These are phyloP conservation scores for Lagocephalus sceleratus DNA, from an alignment of 2,797 vertebrate species.

Conservation along the genomic window DNA sequence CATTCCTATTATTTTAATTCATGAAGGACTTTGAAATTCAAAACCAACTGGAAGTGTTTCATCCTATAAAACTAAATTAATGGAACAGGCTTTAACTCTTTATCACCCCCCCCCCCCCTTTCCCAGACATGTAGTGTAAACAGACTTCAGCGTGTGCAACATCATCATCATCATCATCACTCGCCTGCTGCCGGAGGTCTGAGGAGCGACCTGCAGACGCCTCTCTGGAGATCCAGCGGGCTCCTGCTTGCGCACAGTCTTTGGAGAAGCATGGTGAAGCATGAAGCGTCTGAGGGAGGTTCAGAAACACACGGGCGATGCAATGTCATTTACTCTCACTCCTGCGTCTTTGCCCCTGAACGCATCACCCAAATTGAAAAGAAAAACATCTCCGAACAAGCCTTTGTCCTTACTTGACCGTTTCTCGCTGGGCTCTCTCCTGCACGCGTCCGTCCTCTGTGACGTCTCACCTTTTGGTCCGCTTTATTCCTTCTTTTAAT, in stretches of 20 bases:
- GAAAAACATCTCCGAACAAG: no score
- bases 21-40: no score
- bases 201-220: conserved; percentile 21
- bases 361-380: no score
- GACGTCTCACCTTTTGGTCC: conserved; percentile 14
- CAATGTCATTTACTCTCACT: neutral
- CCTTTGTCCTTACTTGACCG: conserved; percentile 31
- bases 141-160: conserved; percentile 2
- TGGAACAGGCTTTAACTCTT: no score
- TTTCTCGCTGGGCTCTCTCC: conserved; percentile 3
- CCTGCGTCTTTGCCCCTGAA: no score
- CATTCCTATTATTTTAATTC: no score
- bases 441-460: neutral
- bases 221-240: conserved; percentile 33
- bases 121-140: neutral
- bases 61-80: no score
- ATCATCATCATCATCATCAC: no score
- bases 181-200: conserved; percentile 65
- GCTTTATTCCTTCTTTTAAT: conserved; percentile 23
- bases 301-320: neutral
- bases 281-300: neutral
- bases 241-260: conserved; percentile 51
- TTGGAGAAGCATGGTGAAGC: conserved; percentile 62
- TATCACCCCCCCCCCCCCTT: no score
- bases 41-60: no score